Evolutionary conservation across 2,113 vertebrate species (phyloP).

Genomic region (Poeciliopsis prolifica): DNA sequence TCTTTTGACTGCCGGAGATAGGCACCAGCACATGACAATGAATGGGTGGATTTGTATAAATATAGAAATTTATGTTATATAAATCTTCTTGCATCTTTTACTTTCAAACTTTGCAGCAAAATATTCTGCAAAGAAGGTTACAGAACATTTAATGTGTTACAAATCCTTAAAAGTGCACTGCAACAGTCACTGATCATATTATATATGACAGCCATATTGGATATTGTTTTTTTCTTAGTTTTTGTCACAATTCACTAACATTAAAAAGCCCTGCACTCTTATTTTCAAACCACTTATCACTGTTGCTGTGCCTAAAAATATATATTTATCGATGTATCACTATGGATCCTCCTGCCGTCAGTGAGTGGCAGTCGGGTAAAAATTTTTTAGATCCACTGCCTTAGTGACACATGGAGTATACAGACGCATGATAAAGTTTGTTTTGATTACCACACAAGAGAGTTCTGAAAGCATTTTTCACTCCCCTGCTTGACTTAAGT

Average conservation of each 20-base stretch:
- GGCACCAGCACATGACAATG: no score
- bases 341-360: background rate
- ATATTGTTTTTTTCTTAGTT: background rate
- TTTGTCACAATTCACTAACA: background rate
- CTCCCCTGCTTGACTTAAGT: constrained; percentile 3
- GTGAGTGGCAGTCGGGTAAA: background rate
- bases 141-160: background rate
- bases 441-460: background rate
- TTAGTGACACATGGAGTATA: background rate
- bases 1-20: no score
- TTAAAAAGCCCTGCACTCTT: background rate
- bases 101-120: background rate
- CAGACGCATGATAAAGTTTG: background rate
- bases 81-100: no score
- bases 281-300: background rate
- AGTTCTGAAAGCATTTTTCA: background rate
- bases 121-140: background rate
- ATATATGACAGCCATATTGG: background rate
- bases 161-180: background rate
- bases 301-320: background rate
- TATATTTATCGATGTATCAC: background rate
- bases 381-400: background rate
- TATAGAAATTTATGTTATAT: background rate
- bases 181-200: no score
- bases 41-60: no score